Evolutionary conservation across 2,113 vertebrate genomes (phyloP), one percentile per base, ranked within the genome.

Genomic region (Mionectes macconnelli): DNA sequence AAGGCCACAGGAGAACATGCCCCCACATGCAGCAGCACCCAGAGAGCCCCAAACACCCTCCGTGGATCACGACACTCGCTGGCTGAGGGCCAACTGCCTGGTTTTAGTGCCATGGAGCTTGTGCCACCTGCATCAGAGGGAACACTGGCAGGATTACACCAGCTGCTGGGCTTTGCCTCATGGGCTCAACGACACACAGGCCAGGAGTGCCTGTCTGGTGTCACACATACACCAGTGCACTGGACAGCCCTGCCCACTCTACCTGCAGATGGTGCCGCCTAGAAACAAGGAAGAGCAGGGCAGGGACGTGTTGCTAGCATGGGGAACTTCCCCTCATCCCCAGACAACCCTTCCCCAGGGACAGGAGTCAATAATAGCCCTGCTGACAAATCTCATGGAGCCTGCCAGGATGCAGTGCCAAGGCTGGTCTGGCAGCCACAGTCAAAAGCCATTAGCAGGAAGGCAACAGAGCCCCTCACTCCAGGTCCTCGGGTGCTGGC

Each of bases 221-320:
- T 40, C 3, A 4, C 69, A 53, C 2, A 1, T 11, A 39, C 8
- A 2, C 8, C 0, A 0, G 3, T 0, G 3, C 0, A 1, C 39
- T 27, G 60, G 50, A 49, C 84, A 84, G 76, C 49, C 67, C 75
- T 79, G 45, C 68, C 40, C 10, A 16, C 40, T 33, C 44, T 44
- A 45, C 45, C 40, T 56, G 49, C 69, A 70, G 39, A 35, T 1
- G 0, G 44, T 70, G 56, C 31, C 80, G 50, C 47, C 77, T 9
- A 8, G 60, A 20, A 84, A 69, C 0, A 0, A 24, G 7, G 31
- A 5, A 63, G 2, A 75, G 47, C 42, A 50, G 42, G 39, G 31
- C 59, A 87, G n/a, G 59, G 55, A 77, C 15, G 23, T 64, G 45
- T 53, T 49, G 64, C 82, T 90, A 57, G 67, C 55, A 76, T 3